Evolutionary conservation across 2,113 vertebrate genomes (phyloP).

Genomic region (Albula goreensis): DNA sequence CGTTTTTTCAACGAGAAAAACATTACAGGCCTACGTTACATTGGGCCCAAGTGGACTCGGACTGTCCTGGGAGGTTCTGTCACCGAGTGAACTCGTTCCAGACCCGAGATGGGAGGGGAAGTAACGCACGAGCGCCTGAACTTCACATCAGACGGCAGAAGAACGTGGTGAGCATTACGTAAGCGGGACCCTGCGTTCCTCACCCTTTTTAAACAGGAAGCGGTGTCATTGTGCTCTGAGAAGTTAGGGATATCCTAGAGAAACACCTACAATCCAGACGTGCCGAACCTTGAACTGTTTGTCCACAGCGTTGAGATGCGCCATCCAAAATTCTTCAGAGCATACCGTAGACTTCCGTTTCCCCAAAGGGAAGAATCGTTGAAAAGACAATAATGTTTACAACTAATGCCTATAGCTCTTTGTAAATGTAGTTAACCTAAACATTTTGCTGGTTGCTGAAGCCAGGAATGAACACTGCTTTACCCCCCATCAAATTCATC

Average conservation of each 20-base stretch:
- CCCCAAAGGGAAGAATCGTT: too few relatives aligned
- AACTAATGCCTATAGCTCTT: too few relatives aligned
- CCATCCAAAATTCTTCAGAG: too few relatives aligned
- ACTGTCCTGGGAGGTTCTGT: not conserved
- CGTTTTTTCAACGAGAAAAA: not conserved
- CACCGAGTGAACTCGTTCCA: not conserved
- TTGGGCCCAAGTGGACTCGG: not conserved
- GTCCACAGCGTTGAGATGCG: not conserved
- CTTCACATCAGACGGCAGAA: not conserved
- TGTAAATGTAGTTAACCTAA: too few relatives aligned
- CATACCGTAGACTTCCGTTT: too few relatives aligned
- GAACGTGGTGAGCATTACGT: slow-evolving; percentile 44
- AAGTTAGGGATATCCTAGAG: slow-evolving; percentile 73
- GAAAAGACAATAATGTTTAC: too few relatives aligned
- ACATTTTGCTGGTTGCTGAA: too few relatives aligned
- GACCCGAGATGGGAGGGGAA: not conserved
- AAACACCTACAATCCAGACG: slow-evolving; percentile 68
- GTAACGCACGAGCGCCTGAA: not conserved
- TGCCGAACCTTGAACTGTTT: slow-evolving; percentile 38
- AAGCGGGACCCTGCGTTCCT: slow-evolving; percentile 21
- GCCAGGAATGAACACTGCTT: too few relatives aligned
- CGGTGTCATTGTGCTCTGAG: slow-evolving; percentile 70
- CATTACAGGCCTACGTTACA: not conserved
- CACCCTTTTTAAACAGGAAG: slow-evolving; percentile 72
- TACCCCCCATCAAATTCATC: too few relatives aligned